Evolutionary conservation across 2,113 vertebrate species (phyloP).

Genomic region (Mohoua ochrocephala): DNA sequence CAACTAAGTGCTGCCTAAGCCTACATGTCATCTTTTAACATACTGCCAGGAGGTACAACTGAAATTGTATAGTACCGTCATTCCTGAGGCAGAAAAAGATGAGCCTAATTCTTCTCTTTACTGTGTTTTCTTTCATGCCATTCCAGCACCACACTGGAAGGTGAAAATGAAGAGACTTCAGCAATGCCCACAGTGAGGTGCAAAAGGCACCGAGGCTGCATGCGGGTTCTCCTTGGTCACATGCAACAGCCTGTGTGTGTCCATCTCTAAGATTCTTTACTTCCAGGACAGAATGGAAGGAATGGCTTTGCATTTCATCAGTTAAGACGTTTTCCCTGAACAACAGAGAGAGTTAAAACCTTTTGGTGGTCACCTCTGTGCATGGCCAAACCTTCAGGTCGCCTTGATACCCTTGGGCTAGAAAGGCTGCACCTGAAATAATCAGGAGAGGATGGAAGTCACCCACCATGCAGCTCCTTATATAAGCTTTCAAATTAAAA

Average conservation of each 20-base stretch:
- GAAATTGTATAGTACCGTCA: neutral
- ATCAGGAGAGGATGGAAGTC: neutral
- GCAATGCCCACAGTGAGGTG: neutral
- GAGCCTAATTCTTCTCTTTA: neutral
- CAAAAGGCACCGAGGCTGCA: fast-evolving
- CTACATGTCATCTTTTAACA: neutral
- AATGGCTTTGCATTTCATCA: neutral
- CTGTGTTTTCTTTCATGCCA: neutral
- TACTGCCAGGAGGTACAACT: neutral
- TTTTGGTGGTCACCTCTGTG: neutral
- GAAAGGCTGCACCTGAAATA: neutral
- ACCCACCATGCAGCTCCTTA: neutral
- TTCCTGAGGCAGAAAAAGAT: neutral
- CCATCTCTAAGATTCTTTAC: neutral
- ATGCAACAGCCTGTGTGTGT: fast-evolving
- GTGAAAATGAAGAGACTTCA: neutral
- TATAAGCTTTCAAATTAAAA: neutral
- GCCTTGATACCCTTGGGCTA: neutral
- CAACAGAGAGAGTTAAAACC: neutral
- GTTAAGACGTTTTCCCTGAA: neutral
- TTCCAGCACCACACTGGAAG: neutral
- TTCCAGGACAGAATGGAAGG: neutral
- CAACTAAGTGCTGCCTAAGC: neutral
- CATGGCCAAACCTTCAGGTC: neutral
- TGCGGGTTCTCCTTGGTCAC: neutral